Percentiles rank a stretch among this genome's conserved stretches.
phyloP scores from a whole-genome alignment of 2,888 invertebrate genomes.

The Alcis repandata region DNA sequence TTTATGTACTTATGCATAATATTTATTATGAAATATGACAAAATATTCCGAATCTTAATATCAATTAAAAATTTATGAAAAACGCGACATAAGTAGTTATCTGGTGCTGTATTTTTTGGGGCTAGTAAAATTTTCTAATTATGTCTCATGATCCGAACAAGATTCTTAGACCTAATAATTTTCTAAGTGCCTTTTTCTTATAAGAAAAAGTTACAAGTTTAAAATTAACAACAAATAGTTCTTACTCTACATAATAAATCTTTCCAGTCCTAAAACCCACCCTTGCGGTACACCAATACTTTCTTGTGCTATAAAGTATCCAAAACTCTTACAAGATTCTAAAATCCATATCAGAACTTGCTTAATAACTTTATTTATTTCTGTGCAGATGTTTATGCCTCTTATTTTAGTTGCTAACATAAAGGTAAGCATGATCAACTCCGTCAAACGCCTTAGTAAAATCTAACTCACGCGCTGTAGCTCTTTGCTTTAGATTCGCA shows the following conservation, averaged over 20 bases:
- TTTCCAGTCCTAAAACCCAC: too few species aligned
- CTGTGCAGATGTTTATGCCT: constrained; percentile 7
- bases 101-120: too few species aligned
- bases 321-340: not conserved
- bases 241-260: not conserved
- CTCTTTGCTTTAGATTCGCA: constrained; percentile 64
- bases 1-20: too few species aligned
- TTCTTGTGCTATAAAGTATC: not conserved
- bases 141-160: not conserved
- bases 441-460: constrained; percentile 57
- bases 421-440: constrained; percentile 67
- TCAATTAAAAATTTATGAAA: not conserved
- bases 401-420: constrained; percentile 43
- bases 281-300: not conserved
- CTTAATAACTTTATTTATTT: not conserved
- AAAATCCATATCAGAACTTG: too few species aligned
- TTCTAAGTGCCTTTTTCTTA: too few species aligned
- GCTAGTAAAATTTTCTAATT: too few species aligned
- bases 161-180: not conserved
- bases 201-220: too few species aligned
- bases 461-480: constrained; percentile 57
- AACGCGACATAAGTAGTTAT: too few species aligned
- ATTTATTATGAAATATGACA: not conserved
- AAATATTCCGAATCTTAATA: not conserved
- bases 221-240: not conserved